Conservation (phyloP, 2,113 vertebrate genomes). For the Galeopterus variegatus region DNA sequence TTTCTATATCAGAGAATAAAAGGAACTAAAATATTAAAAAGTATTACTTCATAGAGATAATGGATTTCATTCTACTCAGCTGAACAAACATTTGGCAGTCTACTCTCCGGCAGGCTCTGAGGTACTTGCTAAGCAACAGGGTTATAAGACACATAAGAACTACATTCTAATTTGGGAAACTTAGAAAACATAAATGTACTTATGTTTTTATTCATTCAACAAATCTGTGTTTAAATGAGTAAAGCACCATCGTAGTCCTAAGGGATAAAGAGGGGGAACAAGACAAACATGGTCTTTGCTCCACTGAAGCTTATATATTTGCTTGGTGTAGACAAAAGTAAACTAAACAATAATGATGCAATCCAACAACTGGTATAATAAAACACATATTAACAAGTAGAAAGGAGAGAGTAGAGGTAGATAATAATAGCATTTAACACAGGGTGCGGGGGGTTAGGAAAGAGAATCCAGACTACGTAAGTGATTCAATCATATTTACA, state of each 20-base stretch:
- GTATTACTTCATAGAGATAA: neutral
- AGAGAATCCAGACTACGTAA: neutral
- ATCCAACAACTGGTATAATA: neutral
- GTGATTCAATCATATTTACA: neutral
- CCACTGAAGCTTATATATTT: neutral
- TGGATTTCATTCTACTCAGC: neutral
- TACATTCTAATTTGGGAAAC: neutral
- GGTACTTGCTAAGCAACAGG: neutral
- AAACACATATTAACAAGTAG: neutral
- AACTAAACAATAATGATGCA: neutral
- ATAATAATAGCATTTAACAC: neutral
- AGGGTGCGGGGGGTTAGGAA: neutral
- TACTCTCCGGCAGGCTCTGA: neutral
- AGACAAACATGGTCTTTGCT: neutral
- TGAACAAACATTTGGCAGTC: neutral
- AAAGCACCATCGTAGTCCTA: neutral
- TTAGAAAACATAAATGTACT: neutral
- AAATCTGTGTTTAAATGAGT: neutral
- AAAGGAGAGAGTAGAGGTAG: neutral
- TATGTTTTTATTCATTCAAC: neutral
- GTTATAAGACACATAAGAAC: neutral
- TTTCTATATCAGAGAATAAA: constrained; percentile 1
- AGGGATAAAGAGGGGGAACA: neutral
- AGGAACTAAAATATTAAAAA: constrained; percentile 11
- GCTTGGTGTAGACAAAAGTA: neutral